Conservation (phyloP, 2,888 invertebrate species). For the Rhabditoides inermis region DNA sequence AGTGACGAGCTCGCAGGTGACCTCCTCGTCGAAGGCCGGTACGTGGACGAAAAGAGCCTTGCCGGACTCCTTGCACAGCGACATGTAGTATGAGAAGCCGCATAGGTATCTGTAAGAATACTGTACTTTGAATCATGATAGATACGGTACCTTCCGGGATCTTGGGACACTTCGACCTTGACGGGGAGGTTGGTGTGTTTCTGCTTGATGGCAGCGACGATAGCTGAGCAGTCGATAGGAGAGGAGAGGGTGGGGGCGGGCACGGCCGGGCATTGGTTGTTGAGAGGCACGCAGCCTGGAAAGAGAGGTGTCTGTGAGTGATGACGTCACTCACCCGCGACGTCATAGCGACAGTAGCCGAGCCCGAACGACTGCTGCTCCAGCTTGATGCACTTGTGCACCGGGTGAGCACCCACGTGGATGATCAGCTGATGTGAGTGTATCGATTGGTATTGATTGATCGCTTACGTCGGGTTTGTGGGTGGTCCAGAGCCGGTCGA, state of each 20-base stretch:
- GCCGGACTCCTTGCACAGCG: constrained; percentile 15
- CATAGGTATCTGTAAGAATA: constrained; percentile 25
- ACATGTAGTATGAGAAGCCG: constrained; percentile 31
- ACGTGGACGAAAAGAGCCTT: constrained; percentile 32
- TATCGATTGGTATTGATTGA: background rate
- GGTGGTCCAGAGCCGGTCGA: constrained; percentile 19
- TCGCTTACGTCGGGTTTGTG: constrained; percentile 16
- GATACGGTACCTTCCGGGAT: constrained; percentile 20
- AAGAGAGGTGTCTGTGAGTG: background rate
- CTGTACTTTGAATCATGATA: background rate
- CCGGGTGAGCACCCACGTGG: constrained; percentile 29
- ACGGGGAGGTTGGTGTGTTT: constrained; percentile 6
- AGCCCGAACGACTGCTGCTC: constrained; percentile 26
- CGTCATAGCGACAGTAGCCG: constrained; percentile 27
- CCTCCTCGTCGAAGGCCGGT: constrained; percentile 23
- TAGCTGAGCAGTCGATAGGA: constrained; percentile 5
- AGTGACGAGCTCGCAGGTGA: no score
- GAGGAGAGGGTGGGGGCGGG: background rate
- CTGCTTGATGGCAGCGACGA: constrained; percentile 11
- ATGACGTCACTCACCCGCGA: constrained; percentile 12
- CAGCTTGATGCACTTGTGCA: constrained; percentile 15
- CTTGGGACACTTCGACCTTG: constrained; percentile 13
- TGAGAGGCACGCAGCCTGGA: constrained; percentile 10
- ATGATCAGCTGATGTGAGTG: constrained; percentile 28
- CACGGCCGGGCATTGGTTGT: constrained; percentile 8